Evolutionary conservation across 23 tunicate species (phyloP), one percentile per base, ranked within the genome.

Genomic region (Halocynthia roretzi): DNA sequence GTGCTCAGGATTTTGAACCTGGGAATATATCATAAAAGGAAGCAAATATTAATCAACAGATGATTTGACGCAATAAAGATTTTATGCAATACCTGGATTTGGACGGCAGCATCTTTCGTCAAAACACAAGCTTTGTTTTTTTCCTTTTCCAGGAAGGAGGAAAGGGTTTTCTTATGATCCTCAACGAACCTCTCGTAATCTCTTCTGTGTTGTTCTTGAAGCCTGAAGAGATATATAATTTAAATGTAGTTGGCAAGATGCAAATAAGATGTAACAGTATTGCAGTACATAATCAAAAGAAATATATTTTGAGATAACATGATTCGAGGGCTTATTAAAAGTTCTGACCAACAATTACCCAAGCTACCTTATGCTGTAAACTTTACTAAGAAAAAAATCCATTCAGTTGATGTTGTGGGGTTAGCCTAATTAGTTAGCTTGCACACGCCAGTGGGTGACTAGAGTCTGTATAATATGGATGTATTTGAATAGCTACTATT

Each of bases 151-250:
- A 89, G 57, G 67, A 89, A 89, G 7, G 56, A 71, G 40, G 80
- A 81, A 67, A 89, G 61, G 5, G 88, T 67, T 53, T 79, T 84
- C 63, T 83, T 89, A 62, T 89, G 96, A 51, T 89, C 84, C 6
- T 74, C 77, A 61, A 87, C 82, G 67, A 89, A 89, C 10, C 55
- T 60, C 23, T 84, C 87, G 56, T 71, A 89, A 12, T 89, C 96
- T 65, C 53, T 60, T 48, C 84, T 83, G 61, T 89, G 96, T n/a
- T 70, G 49, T 50, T 80, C 87, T 66, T 89, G 85, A 7, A 89
- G 62, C 49, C 96, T 89, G 68, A 21, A 54, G 23, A 60, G 8
- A 62, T 52, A 71, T 18, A 14, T 20, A 63, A 71, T 65, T 72
- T 64, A 44, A 18, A 19, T 18, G 57, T 14, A 72, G n/a, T 5